phyloP scores from a whole-genome alignment of 1,140 invertebrate species.

The Macrocentrus cingulum region DNA sequence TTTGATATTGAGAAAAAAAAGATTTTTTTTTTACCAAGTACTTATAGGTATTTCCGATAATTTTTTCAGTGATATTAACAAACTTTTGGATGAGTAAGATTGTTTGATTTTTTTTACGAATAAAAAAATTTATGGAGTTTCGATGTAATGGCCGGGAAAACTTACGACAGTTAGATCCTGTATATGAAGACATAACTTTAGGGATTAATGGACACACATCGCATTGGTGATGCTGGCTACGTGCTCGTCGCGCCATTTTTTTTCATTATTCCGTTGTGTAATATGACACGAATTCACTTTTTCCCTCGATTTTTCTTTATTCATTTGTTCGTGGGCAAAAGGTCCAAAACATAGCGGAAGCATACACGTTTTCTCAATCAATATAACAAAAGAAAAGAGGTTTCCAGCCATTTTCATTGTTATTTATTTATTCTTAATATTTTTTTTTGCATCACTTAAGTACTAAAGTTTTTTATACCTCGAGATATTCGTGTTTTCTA shows the following conservation, averaged over 20 bases:
- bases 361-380: no score
- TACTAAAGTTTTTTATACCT: slow-evolving; percentile 1
- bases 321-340: not conserved
- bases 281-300: slow-evolving; percentile 13
- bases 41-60: no score
- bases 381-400: slow-evolving; percentile 1
- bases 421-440: slow-evolving; percentile 29
- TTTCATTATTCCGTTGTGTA: slow-evolving; percentile 12
- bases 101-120: no score
- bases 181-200: slow-evolving; percentile 2
- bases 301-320: not conserved
- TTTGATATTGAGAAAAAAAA: no score
- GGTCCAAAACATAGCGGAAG: no score
- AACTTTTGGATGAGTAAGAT: no score
- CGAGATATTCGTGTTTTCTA: not conserved
- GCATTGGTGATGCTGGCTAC: slow-evolving; percentile 12
- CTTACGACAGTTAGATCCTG: no score
- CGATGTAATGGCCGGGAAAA: not conserved
- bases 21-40: no score
- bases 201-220: slow-evolving; percentile 12
- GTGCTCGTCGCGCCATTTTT: slow-evolving; percentile 17
- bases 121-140: no score
- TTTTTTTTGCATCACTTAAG: slow-evolving; percentile 5
- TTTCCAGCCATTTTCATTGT: slow-evolving; percentile 39
- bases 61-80: no score